Conservation (phyloP, 1,140 invertebrate genomes). For the Tyrophagus putrescentiae region DNA sequence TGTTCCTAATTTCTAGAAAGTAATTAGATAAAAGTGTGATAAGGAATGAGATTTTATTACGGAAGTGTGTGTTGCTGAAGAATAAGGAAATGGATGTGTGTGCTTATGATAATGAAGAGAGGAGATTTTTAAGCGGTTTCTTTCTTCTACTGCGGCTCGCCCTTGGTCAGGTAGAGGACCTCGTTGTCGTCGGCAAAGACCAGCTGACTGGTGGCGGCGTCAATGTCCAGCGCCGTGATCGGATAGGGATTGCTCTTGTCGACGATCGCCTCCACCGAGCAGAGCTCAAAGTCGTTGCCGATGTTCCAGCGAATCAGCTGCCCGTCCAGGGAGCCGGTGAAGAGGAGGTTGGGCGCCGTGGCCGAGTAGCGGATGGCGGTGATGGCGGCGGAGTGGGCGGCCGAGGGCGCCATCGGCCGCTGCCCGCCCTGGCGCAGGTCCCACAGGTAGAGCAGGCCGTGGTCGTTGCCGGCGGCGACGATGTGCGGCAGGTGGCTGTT, state of each 20-base stretch:
- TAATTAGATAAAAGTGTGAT: too few species aligned
- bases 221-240: slow-evolving; percentile 22
- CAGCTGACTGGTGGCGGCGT: slow-evolving; percentile 8
- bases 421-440: slow-evolving; percentile 18
- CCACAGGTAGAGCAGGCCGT: slow-evolving; percentile 10
- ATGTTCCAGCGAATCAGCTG: slow-evolving; percentile 23
- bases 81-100: too few species aligned
- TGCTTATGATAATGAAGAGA: too few species aligned
- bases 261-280: slow-evolving; percentile 17
- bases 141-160: too few species aligned
- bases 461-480: slow-evolving; percentile 22
- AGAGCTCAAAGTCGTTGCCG: slow-evolving; percentile 1
- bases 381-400: slow-evolving; percentile 17
- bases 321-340: slow-evolving; percentile 16
- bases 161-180: slow-evolving; percentile 19
- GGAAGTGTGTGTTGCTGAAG: too few species aligned
- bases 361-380: slow-evolving; percentile 9
- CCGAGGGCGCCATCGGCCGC: not conserved
- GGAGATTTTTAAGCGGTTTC: too few species aligned
- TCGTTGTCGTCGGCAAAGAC: slow-evolving; percentile 21
- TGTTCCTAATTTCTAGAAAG: too few species aligned
- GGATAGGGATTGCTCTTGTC: not conserved
- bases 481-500: slow-evolving; percentile 18
- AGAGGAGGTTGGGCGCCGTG: slow-evolving; percentile 9
- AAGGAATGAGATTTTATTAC: too few species aligned